A percentile compares a stretch with the other conserved stretches of the same genome.
Evolutionary conservation across 2,113 vertebrate species (phyloP).

Genomic region (Pteropus alecto): DNA sequence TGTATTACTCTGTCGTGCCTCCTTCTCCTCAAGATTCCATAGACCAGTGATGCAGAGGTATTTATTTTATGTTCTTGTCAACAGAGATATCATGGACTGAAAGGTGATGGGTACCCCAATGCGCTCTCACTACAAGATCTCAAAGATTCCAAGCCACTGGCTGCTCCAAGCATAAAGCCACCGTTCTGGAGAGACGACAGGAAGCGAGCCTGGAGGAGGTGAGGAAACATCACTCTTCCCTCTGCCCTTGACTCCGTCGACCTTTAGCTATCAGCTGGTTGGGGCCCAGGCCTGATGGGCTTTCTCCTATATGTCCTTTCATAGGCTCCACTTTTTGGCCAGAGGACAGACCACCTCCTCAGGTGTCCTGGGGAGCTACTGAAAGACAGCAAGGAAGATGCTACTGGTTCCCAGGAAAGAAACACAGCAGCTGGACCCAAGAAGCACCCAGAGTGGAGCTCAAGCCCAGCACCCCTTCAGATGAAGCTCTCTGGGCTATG

Average conservation of each 20-base stretch:
- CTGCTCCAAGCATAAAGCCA: neutral
- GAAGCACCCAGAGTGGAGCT: neutral
- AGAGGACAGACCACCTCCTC: neutral
- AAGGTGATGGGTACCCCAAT: neutral
- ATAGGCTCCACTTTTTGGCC: neutral
- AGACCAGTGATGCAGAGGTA: neutral
- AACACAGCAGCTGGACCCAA: neutral
- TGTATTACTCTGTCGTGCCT: slow-evolving; percentile 9
- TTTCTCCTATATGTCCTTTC: slow-evolving; percentile 27
- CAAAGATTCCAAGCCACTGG: neutral
- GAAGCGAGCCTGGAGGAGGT: slow-evolving; percentile 47
- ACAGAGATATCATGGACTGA: slow-evolving; percentile 46
- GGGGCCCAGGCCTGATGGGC: slow-evolving; percentile 13
- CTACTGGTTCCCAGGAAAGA: neutral
- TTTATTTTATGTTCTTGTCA: slow-evolving; percentile 72
- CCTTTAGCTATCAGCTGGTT: neutral
- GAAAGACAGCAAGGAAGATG: neutral
- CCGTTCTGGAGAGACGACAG: neutral
- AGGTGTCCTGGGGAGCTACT: neutral
- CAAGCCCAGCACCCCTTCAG: neutral
- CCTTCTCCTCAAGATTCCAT: slow-evolving; percentile 6
- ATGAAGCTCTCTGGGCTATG: neutral
- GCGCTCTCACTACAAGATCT: neutral
- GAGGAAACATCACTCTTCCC: slow-evolving; percentile 24
- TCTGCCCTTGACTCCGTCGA: neutral